A percentile compares a stretch with the other conserved stretches of the same genome.
Evolutionary conservation across 2,113 vertebrate species (phyloP).

Genomic region (Mesoclemmys tuberculata): DNA sequence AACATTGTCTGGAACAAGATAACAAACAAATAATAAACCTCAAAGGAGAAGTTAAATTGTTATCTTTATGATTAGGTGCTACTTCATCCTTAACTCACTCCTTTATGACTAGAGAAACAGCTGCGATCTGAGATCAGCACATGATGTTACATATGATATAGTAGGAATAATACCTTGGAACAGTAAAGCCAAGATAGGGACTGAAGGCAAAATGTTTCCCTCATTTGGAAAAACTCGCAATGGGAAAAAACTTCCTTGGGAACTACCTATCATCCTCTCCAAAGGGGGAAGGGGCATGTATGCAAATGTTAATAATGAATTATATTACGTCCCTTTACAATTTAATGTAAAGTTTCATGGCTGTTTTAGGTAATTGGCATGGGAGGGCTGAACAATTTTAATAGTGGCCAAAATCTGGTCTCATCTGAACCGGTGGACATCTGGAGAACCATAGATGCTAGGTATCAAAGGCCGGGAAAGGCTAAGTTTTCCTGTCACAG

Average conservation of each 20-base stretch:
- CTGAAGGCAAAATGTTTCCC: neutral
- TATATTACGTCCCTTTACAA: too few species aligned
- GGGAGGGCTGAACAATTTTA: neutral
- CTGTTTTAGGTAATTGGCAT: neutral
- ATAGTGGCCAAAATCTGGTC: neutral
- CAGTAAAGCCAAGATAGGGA: neutral
- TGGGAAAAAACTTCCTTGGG: neutral
- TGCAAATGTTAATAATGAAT: neutral
- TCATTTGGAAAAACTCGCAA: neutral
- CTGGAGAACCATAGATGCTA: too few species aligned
- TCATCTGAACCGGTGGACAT: neutral
- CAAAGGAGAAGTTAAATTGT: neutral
- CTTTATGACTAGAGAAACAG: neutral
- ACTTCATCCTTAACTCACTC: neutral
- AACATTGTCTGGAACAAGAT: neutral
- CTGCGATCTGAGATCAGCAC: too few species aligned
- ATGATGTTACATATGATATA: neutral
- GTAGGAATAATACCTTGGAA: neutral
- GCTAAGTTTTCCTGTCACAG: too few species aligned
- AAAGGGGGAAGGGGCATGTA: neutral
- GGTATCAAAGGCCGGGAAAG: too few species aligned
- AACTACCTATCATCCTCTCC: neutral
- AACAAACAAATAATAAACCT: neutral
- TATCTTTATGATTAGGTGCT: neutral
- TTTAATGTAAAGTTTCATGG: too few species aligned